phyloP scores from a whole-genome alignment of 2,113 vertebrate genomes.

The Phodopus roborovskii region DNA sequence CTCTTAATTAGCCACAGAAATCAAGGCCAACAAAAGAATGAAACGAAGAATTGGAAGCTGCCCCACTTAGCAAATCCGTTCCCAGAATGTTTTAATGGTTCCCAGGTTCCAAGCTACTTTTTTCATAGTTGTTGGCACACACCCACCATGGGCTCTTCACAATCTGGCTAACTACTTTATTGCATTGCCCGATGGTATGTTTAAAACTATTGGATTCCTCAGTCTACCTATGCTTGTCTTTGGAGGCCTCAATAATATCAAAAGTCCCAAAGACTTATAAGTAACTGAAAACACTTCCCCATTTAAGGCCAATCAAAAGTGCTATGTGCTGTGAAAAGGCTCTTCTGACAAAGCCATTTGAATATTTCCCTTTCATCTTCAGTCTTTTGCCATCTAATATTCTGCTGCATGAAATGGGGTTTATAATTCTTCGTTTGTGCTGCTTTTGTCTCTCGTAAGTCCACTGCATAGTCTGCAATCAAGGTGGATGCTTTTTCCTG shows the following conservation, averaged over 20 bases:
- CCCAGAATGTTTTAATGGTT: slow-evolving; percentile 11
- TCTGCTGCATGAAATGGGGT: neutral
- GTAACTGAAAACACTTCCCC: neutral
- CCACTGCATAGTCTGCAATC: neutral
- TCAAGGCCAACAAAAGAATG: neutral
- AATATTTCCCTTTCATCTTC: neutral
- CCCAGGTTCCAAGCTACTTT: slow-evolving; percentile 49
- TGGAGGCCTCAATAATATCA: neutral
- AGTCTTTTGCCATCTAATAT: neutral
- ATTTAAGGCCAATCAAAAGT: neutral
- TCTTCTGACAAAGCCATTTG: neutral
- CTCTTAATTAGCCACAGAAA: neutral
- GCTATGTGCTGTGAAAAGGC: neutral
- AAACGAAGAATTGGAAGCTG: slow-evolving; percentile 2
- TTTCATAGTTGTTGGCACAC: neutral
- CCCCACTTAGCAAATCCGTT: neutral
- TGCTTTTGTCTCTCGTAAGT: neutral
- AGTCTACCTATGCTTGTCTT: neutral
- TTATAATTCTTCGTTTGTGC: slow-evolving; percentile 13
- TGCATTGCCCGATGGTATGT: neutral
- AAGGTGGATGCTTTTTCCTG: neutral
- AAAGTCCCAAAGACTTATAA: neutral
- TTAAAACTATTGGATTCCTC: slow-evolving; percentile 44
- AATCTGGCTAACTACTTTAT: slow-evolving; percentile 37
- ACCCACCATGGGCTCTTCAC: neutral